These are phyloP conservation scores for Drosophila tsacasi DNA, from an alignment of 1,140 invertebrate species.

Conservation along the genomic window DNA sequence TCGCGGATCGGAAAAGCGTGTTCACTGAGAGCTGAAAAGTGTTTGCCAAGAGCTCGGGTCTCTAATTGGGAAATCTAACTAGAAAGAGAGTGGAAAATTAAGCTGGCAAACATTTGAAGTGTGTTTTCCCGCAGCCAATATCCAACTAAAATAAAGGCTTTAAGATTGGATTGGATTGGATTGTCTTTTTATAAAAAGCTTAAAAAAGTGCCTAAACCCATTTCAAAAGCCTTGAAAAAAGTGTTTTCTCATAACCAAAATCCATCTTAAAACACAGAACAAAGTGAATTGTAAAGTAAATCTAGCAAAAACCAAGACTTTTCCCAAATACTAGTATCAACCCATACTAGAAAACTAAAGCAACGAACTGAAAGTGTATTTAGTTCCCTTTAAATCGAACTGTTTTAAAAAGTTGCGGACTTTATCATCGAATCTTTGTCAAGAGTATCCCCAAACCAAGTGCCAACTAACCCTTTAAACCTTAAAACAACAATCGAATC, in stretches of 20 bases:
- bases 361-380: background rate
- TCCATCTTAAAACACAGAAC: too few relatives aligned
- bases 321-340: too few relatives aligned
- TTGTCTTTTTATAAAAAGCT: background rate
- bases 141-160: background rate
- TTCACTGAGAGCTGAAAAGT: conserved; percentile 13
- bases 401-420: background rate
- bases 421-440: too few relatives aligned
- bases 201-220: background rate
- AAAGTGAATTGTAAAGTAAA: background rate
- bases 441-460: conserved; percentile 3
- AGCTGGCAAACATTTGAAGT: background rate
- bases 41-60: background rate
- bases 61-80: background rate
- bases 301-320: too few relatives aligned
- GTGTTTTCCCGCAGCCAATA: background rate
- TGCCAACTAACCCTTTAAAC: conserved; percentile 7
- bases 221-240: background rate
- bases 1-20: conserved; percentile 54
- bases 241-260: background rate
- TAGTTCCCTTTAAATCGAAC: background rate
- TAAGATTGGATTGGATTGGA: too few relatives aligned
- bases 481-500: conserved; percentile 14
- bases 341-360: background rate
- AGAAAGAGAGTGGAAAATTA: background rate